These are phyloP conservation scores for Nycticebus coucang DNA, from an alignment of 2,113 vertebrate genomes.

Conservation along the genomic window DNA sequence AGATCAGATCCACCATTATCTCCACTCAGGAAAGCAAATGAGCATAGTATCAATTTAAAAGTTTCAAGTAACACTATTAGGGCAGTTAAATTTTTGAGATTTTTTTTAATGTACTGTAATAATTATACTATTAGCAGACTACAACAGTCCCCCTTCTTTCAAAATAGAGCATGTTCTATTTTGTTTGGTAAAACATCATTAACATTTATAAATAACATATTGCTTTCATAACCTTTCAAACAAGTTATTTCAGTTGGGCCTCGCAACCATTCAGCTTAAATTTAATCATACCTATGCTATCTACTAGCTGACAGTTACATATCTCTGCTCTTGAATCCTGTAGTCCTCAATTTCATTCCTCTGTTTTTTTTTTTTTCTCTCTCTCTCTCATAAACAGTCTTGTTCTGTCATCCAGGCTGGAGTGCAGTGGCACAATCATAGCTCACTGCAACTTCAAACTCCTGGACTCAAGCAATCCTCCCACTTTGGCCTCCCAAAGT, in stretches of 20 bases:
- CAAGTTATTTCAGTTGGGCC: neutral
- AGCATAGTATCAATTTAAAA: neutral
- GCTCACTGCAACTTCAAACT: neutral
- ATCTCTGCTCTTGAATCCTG: neutral
- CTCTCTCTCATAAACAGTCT: neutral
- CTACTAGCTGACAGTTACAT: neutral
- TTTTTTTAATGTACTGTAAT: neutral
- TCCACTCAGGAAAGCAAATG: neutral
- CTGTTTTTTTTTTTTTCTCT: neutral
- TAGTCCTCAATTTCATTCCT: neutral
- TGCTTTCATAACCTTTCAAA: neutral
- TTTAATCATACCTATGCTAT: neutral
- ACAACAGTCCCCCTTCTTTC: neutral
- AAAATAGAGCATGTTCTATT: neutral
- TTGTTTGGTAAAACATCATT: neutral
- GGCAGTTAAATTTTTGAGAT: neutral
- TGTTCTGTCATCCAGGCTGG: neutral
- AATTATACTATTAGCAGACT: neutral
- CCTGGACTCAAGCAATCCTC: neutral
- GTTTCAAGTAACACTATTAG: neutral
- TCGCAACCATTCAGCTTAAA: neutral
- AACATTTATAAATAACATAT: neutral
- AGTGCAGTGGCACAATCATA: neutral
- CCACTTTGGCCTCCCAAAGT: neutral
- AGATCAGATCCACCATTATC: conserved; percentile 35